Base-by-base conservation (phyloP, 92 coral and sea anemone species). In the Umimayanthus chanpuru region DNA sequence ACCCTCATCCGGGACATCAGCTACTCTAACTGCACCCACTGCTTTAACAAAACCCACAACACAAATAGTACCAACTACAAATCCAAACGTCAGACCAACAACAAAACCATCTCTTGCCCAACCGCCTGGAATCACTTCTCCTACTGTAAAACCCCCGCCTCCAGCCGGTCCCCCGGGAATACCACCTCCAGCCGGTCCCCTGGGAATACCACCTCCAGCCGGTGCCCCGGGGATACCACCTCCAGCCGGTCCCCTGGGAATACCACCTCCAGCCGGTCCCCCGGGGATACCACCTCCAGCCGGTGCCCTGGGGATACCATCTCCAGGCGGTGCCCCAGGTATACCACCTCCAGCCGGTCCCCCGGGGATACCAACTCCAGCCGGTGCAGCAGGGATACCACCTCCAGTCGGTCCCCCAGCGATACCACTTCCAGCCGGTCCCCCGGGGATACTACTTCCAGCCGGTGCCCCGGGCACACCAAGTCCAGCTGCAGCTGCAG, bases 41-140 rank as follows among this genome's bases (percentile, higher is more conserved):
- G 41, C 49, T 18, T 21, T 43, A 75, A 75, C 44, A 75, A 75
- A 75, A 75, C 79, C 79, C 53, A n/a, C 23, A 23, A 75, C 49
- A 39, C 47, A 25, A 39, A 75, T 29, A 75, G 79, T 75, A 5
- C 14, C 79, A 16, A 75, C 49, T 39, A 15, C 28, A 75, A 75
- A 32, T 39, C 50, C 50, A 40, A n/a, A 18, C 26, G 79, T 75
- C 8, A 75, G 15, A 75, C 50, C 50, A 20, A 75, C 79, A 18
- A 39, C 53, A 75, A 75, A 39, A 75, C 79, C 79, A 25, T 75
- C 79, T 3, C 41, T 20, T 36, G 25, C 21, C 23, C 53, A 53
- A 7, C 25, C 79, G 18, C 79, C 79, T n/a, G 50, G 50, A 36
- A 38, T 10, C 3, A 21, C 79, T 1, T 50, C 79, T 43, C 0